These are phyloP conservation scores for Anthophora plumipes DNA, from an alignment of 2,888 invertebrate species.

Conservation along the genomic window DNA sequence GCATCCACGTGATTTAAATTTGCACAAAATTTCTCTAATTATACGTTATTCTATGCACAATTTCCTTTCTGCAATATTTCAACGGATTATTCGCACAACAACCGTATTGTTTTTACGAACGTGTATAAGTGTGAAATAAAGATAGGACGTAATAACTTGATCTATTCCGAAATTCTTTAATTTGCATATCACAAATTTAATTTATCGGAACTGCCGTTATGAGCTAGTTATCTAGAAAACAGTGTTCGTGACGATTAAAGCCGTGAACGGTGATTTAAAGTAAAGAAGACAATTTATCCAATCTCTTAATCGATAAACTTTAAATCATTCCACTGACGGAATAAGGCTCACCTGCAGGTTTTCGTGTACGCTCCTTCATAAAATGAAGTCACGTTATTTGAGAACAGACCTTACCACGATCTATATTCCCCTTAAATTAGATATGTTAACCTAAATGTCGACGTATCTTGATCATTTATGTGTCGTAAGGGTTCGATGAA, in stretches of 20 bases:
- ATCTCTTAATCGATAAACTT: slow-evolving; percentile 59
- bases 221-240: slow-evolving; percentile 15
- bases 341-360: slow-evolving; percentile 49
- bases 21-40: neutral
- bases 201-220: slow-evolving; percentile 2
- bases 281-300: slow-evolving; percentile 45
- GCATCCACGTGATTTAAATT: neutral
- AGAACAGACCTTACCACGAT: neutral
- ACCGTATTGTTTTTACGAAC: neutral
- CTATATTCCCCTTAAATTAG: slow-evolving; percentile 17
- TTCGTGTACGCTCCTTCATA: slow-evolving; percentile 43
- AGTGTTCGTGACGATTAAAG: slow-evolving; percentile 20
- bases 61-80: neutral
- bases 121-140: neutral
- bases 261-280: slow-evolving; percentile 18
- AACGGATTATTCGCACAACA: neutral
- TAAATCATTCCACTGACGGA: slow-evolving; percentile 61
- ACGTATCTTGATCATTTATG: neutral
- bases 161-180: neutral
- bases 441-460: neutral
- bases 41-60: neutral
- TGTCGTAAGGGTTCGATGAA: neutral
- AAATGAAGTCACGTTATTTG: slow-evolving; percentile 49
- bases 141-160: neutral
- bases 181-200: neutral